Conservation (phyloP, 2,797 vertebrate species). For the Micromesistius poutassou region DNA sequence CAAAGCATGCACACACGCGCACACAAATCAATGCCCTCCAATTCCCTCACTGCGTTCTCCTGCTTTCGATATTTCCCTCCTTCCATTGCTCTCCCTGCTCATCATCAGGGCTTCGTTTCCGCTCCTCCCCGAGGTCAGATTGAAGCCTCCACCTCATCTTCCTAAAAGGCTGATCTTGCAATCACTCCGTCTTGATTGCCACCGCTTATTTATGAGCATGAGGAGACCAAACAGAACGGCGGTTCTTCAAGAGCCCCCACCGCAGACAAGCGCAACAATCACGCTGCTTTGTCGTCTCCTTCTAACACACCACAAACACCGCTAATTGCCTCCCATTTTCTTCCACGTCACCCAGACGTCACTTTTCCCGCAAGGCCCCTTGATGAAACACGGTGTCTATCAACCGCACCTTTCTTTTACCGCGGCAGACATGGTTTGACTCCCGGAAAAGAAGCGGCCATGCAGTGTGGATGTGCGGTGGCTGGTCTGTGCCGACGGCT, state of each 20-base stretch:
- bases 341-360: constrained; percentile 13
- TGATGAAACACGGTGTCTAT: constrained; percentile 16
- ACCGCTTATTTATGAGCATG: constrained; percentile 61
- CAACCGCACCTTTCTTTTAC: constrained; percentile 22
- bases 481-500: neutral
- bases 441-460: too few relatives aligned
- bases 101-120: constrained; percentile 9
- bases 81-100: neutral
- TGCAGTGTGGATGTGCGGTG: neutral
- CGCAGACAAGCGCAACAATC: constrained; percentile 52
- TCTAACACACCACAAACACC: constrained; percentile 44
- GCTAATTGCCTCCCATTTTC: constrained; percentile 47
- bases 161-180: constrained; percentile 40
- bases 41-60: neutral
- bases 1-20: too few relatives aligned
- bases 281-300: constrained; percentile 54
- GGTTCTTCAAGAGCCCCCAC: constrained; percentile 34
- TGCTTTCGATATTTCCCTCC: neutral
- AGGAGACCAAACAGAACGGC: constrained; percentile 40
- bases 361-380: constrained; percentile 27
- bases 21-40: too few relatives aligned
- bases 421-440: too few relatives aligned
- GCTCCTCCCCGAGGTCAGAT: constrained; percentile 29
- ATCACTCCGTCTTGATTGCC: constrained; percentile 66
- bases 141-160: constrained; percentile 39